These are phyloP conservation scores for Netelia inedita DNA, from an alignment of 2,888 invertebrate species.

Conservation along the genomic window DNA sequence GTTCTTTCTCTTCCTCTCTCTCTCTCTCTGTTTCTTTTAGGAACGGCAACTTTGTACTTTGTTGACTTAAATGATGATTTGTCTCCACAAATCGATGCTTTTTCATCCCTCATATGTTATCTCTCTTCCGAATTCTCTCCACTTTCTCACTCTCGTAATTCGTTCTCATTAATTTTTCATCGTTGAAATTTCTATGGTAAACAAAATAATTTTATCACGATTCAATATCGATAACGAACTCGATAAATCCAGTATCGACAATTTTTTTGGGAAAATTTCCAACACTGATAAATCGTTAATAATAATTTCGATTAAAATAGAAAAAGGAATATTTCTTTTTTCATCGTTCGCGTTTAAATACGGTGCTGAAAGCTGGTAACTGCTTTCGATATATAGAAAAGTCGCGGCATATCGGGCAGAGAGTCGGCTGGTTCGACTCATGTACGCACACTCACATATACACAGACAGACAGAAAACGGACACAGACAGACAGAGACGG, in stretches of 20 bases:
- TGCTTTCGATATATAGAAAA: conserved; percentile 26
- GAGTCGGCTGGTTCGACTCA: conserved; percentile 29
- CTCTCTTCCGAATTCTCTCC: background rate
- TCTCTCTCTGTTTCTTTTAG: conserved; percentile 10
- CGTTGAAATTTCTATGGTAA: too few species aligned
- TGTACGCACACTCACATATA: conserved; percentile 1
- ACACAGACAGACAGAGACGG: conserved; percentile 27
- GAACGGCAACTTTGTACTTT: conserved; percentile 25
- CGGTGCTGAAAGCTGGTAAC: conserved; percentile 39
- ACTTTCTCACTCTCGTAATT: too few species aligned
- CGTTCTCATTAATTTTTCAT: too few species aligned
- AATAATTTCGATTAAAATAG: background rate
- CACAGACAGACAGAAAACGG: background rate
- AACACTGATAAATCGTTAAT: background rate
- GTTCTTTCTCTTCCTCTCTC: conserved; percentile 9
- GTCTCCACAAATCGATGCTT: conserved; percentile 25
- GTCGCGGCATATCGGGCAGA: conserved; percentile 5
- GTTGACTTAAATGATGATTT: conserved; percentile 54
- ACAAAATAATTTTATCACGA: too few species aligned
- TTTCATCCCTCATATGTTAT: background rate
- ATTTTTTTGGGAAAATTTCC: too few species aligned
- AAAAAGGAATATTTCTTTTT: background rate
- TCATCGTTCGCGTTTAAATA: conserved; percentile 29
- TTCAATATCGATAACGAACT: too few species aligned
- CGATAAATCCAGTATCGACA: too few species aligned